Evolutionary conservation across 2,888 invertebrate species (phyloP).

Genomic region (Stenolophus ochropezus): DNA sequence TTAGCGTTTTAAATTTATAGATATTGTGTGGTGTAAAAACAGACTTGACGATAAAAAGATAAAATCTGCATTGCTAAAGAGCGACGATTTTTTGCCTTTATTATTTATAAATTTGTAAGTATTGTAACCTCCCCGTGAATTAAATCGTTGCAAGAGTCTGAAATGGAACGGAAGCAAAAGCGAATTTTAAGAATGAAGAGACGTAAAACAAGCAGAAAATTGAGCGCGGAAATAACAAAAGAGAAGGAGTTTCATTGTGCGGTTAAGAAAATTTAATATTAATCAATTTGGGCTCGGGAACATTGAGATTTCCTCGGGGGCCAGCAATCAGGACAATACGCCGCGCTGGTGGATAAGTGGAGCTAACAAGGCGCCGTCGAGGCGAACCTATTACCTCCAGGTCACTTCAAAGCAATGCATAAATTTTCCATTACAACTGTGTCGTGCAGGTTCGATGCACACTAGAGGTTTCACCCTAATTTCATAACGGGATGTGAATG

Average conservation of each 20-base stretch:
- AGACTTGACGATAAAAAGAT: not conserved
- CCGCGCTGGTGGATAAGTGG: not conserved
- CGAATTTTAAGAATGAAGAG: constrained; percentile 23
- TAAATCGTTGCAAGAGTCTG: constrained; percentile 5
- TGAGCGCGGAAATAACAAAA: constrained; percentile 38
- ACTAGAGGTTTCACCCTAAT: not conserved
- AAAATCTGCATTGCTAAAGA: not conserved
- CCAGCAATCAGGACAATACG: constrained; percentile 45
- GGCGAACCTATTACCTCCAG: not conserved
- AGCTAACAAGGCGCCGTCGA: constrained; percentile 14
- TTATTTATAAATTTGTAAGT: not conserved
- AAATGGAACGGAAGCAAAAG: constrained; percentile 3
- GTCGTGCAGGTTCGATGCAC: not conserved
- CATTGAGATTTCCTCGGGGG: constrained; percentile 55
- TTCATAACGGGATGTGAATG: not conserved
- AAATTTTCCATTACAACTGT: constrained; percentile 35
- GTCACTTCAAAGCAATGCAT: constrained; percentile 37
- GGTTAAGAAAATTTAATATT: constrained; percentile 59
- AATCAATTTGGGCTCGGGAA: constrained; percentile 52
- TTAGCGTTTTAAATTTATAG: no score
- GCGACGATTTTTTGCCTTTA: not conserved
- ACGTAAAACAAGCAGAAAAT: constrained; percentile 31
- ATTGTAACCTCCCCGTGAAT: not conserved
- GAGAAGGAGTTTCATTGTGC: constrained; percentile 19
- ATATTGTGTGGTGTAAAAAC: no score